phyloP scores from a whole-genome alignment of 2,888 invertebrate species.

The Microchrysa polita region DNA sequence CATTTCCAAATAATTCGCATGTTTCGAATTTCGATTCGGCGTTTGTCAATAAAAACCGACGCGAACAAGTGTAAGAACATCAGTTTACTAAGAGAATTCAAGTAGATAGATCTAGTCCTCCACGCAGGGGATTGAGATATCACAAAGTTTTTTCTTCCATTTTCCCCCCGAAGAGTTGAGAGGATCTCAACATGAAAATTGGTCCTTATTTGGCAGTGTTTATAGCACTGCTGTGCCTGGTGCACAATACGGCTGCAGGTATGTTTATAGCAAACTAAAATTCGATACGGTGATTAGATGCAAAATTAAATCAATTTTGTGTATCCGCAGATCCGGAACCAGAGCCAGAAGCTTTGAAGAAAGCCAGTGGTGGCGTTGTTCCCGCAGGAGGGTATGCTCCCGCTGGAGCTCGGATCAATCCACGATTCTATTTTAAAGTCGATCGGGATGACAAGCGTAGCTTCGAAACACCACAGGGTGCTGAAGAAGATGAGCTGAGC shows the following conservation, averaged over 20 bases:
- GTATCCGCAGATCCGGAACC: neutral
- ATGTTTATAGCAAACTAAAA: neutral
- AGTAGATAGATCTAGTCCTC: conserved; percentile 14
- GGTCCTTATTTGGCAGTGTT: conserved; percentile 29
- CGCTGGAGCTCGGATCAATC: conserved; percentile 20
- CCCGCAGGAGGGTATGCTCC: no score
- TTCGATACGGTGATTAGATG: neutral
- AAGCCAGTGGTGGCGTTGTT: neutral
- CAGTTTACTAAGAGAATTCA: conserved; percentile 36
- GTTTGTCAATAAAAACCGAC: conserved; percentile 43
- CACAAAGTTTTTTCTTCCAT: no score
- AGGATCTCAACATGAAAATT: conserved; percentile 27
- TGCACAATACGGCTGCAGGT: conserved; percentile 16
- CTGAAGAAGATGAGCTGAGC: conserved; percentile 15
- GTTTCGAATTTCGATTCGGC: conserved; percentile 10
- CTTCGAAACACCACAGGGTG: neutral
- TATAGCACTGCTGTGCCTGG: conserved; percentile 19
- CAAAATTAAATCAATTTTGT: neutral
- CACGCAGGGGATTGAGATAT: neutral
- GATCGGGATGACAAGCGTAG: conserved; percentile 19
- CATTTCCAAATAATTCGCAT: conserved; percentile 22
- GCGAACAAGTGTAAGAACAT: conserved; percentile 30
- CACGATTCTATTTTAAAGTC: conserved; percentile 16
- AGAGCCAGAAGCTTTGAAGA: conserved; percentile 5
- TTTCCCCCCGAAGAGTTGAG: no score